Evolutionary conservation across 2,888 invertebrate genomes (phyloP).

Genomic region (Ophioninae sp.): DNA sequence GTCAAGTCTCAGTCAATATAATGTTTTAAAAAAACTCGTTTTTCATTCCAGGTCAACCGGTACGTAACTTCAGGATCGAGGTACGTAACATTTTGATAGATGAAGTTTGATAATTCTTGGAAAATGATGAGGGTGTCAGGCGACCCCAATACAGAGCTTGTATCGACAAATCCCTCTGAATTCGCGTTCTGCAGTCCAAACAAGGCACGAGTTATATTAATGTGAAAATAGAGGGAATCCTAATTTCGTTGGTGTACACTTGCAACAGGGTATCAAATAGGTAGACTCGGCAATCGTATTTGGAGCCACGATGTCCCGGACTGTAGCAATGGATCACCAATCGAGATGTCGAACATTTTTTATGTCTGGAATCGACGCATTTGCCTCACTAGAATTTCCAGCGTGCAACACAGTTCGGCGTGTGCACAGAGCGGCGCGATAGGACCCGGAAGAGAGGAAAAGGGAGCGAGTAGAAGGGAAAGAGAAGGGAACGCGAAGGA

Average conservation of each 20-base stretch:
- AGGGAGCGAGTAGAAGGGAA: background rate
- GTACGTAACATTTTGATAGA: too few relatives aligned
- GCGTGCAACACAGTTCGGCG: background rate
- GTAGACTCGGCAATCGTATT: background rate
- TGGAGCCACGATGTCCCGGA: background rate
- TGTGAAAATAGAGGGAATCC: background rate
- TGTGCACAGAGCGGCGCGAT: background rate
- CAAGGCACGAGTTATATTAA: background rate
- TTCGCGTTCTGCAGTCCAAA: background rate
- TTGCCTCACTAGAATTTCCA: background rate
- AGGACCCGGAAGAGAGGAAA: background rate
- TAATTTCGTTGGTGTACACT: background rate
- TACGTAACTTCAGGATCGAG: too few relatives aligned
- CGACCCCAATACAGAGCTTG: background rate
- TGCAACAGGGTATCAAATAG: background rate
- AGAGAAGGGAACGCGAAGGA: conserved; percentile 50
- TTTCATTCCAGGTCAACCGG: too few relatives aligned
- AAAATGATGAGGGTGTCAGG: background rate
- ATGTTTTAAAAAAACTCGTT: too few relatives aligned
- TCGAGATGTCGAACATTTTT: background rate
- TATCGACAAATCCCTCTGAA: background rate
- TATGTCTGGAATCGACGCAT: background rate
- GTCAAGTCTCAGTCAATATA: too few relatives aligned
- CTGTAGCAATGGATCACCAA: conserved; percentile 7
- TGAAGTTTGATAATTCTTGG: too few relatives aligned